Evolutionary conservation across 2,113 vertebrate species (phyloP), one percentile per base, ranked within the genome.

Genomic region (Panthera uncia): DNA sequence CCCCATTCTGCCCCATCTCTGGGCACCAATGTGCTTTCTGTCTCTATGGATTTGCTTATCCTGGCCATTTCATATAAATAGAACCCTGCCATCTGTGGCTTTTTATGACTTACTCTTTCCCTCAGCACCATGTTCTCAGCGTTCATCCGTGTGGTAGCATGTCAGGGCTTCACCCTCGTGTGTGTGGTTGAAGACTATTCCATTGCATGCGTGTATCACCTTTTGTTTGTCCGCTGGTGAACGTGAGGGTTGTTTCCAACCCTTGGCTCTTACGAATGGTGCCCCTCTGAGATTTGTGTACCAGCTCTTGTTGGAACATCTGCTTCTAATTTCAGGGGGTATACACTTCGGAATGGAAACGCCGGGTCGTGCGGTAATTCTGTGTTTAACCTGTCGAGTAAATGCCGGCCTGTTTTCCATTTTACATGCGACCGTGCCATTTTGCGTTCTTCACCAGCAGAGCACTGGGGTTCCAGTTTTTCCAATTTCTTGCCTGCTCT

Each of bases 171-270:
- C 25, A 7, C 41, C 69, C 50, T 97, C 25, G 87, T 52, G 57
- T 61, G 57, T 36, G 45, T 45, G 68, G 63, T 48, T 11, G 18
- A 45, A 27, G 91, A 83, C 52, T 94, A 76, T 63, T 95, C 80
- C 33, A 5, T 0, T 5, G 27, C 3, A 5, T 41, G 65, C n/a
- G 4, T 23, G 8, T 15, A 41, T 25, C 21, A 11, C 23, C 2
- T 48, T 55, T 55, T 61, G 31, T 9, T 33, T 52, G 48, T 36
- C 45, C 55, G 16, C 7, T 41, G n/a, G 13, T 71, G 50, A 36
- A 25, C n/a, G 41, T 57, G 27, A 57, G 57, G 41, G 50, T 31
- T 10, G 23, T 57, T 52, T 50, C 76, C 25, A 55, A 10, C 41
- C 76, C 91, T 57, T 5, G 80, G 21, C 16, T 66, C 1, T 57